Evolutionary conservation across 2,113 vertebrate genomes (phyloP).

Genomic region (Notothenia coriiceps): DNA sequence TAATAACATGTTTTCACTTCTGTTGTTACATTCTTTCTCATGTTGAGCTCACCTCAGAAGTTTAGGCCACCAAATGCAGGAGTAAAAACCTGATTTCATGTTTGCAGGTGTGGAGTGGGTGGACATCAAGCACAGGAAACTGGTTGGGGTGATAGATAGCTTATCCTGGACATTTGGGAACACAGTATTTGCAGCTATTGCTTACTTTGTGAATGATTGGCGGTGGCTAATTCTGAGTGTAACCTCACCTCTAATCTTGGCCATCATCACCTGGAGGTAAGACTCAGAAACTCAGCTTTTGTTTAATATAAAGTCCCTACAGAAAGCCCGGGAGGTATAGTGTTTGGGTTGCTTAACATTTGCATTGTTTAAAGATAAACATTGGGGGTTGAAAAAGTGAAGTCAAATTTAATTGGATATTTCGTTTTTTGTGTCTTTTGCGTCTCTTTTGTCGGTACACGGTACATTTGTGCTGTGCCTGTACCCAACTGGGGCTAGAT

Average conservation of each 20-base stretch:
- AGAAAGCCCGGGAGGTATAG: too few species aligned
- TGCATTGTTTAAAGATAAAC: background rate
- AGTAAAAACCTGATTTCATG: background rate
- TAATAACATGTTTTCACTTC: constrained; percentile 46
- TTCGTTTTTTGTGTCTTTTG: background rate
- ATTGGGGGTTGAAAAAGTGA: background rate
- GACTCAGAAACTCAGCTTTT: background rate
- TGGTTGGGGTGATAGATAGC: constrained; percentile 80
- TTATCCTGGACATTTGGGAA: constrained; percentile 81
- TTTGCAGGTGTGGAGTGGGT: constrained; percentile 85
- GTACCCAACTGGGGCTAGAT: background rate
- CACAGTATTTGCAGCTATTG: constrained; percentile 66
- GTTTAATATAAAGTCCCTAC: background rate
- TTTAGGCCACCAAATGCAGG: background rate
- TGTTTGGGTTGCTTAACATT: background rate
- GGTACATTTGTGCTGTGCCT: background rate
- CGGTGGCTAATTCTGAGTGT: constrained; percentile 72
- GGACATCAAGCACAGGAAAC: constrained; percentile 80
- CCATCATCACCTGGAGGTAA: constrained; percentile 83
- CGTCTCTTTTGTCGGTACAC: background rate
- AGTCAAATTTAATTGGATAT: background rate
- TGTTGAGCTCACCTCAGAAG: background rate
- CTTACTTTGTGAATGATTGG: constrained; percentile 83
- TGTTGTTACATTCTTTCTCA: background rate
- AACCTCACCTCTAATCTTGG: constrained; percentile 74